These are phyloP conservation scores for Microplitis manilae DNA, from an alignment of 2,888 invertebrate genomes.

Conservation along the genomic window DNA sequence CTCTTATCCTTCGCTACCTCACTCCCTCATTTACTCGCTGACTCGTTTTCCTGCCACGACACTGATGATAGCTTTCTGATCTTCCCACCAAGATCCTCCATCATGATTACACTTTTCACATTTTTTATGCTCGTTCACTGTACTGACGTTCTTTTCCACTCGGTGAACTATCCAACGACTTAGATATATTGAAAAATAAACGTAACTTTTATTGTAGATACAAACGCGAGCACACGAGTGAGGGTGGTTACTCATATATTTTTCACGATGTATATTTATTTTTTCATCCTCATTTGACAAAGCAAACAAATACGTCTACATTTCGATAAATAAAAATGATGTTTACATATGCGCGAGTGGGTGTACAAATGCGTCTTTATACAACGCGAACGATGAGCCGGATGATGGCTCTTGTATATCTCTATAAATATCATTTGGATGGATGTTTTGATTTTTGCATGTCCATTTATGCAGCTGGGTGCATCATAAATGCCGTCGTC, in stretches of 20 bases:
- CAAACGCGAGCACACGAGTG: not conserved
- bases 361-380: constrained; percentile 3
- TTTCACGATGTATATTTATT: not conserved
- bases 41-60: constrained; percentile 10
- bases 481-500: constrained; percentile 3
- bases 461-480: constrained; percentile 16
- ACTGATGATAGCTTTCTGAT: constrained; percentile 36
- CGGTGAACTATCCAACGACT: constrained; percentile 17
- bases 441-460: constrained; percentile 9
- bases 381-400: not conserved
- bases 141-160: constrained; percentile 23
- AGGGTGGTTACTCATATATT: not conserved
- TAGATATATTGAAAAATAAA: constrained; percentile 19
- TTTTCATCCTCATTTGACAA: constrained; percentile 21
- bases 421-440: constrained; percentile 18
- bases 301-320: not conserved
- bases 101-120: constrained; percentile 32
- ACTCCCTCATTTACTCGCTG: not conserved
- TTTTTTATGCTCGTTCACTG: constrained; percentile 12
- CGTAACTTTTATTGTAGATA: not conserved
- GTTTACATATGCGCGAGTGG: constrained; percentile 5
- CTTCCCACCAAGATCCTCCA: constrained; percentile 28
- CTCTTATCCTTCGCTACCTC: not conserved
- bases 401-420: constrained; percentile 11
- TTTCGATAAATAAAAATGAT: not conserved